Base-by-base conservation (phyloP, 2,888 invertebrate genomes). In the Tridacna gigas region DNA sequence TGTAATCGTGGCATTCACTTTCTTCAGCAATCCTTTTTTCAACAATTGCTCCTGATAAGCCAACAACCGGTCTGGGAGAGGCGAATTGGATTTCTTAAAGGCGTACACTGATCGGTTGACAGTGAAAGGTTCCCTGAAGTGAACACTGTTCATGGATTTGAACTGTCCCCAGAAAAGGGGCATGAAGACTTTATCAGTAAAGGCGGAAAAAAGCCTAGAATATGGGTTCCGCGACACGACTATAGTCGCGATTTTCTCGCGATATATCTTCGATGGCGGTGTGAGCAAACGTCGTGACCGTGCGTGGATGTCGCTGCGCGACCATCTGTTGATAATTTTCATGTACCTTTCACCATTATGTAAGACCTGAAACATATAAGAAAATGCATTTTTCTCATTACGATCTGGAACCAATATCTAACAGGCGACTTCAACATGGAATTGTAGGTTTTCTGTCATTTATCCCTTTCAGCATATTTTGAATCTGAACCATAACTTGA, bases 121-220 rank as follows among this genome's bases (percentile, higher is more conserved):
- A 28, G 60, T 48, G n/a, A 74, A 78, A 7, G 76, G 22, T 13
- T 60, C 56, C 18, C 80, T 67, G 11, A 47, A 13, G 13, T 20
- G 67, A 0, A 61, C 79, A 20, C 80, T 71, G 18, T 77, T 37
- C 78, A 87, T 80, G 15, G 22, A 7, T 9, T 45, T 37, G 25
- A 84, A 87, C 5, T 79, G 76, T 18, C 80, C 63, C 87, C 87
- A 87, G 63, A 87, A 84, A n/a, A 87, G 45, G 4, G 87, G 87
- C 60, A 87, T 56, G 61, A 77, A 87, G 0, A 84, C 83, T 67
- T 87, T 87, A 65, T 87, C 87, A 1, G 82, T 60, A 37, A 80
- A 87, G 11, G 87, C 87, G 0, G 87, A 87, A 65, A 71, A 84
- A 7, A 87, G 79, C 45, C 87, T 80, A 11, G 82, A 73, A 74